Evolutionary conservation across 2,888 invertebrate genomes (phyloP), one percentile per base, ranked within the genome.

Genomic region (Geophilus truncorum): DNA sequence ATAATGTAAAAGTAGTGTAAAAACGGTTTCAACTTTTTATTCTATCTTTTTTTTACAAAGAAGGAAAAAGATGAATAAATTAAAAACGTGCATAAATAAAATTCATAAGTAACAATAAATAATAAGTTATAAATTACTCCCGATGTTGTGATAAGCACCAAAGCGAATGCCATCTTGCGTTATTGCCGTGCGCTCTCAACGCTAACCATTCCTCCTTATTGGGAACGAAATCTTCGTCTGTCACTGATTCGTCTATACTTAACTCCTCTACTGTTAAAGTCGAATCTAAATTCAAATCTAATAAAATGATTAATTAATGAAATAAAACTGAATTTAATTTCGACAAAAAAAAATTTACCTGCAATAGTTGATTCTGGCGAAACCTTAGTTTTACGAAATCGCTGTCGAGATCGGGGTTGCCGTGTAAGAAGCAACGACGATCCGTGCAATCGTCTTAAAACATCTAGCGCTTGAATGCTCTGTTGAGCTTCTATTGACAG

Each of bases 391-490:
- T 79, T 79, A 3, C 62, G 28, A 32, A 79, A 79, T 9, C 28
- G 28, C 28, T 79, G 79, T 9, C 18, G 30, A 62, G 76, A 80
- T 12, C 28, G 32, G 21, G 94, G 94, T 83, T 93, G 92, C 81
- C 94, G 90, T 1, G 94, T 88, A 51, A 95, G 88, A 79, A 95
- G 88, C 82, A 92, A 90, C 0, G 95, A 94, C 0, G 95, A 95
- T 0, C 95, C 95, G 87, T 95, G 94, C 86, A 95, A 95, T 84
- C 94, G 90, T 83, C 92, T 89, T 81, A 93, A 86, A 23, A 92
- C 90, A 81, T 86, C 86, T 83, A 86, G 84, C 18, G 85, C 85
- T n/a, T 87, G 84, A 75, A 88, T 84, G 23, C 85, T 84, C 57
- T 85, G 85, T 23, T 84, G 84, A 76, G 87, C 85, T 75, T 86